phyloP scores from a whole-genome alignment of 1,140 invertebrate genomes.

The Ips nitidus region DNA sequence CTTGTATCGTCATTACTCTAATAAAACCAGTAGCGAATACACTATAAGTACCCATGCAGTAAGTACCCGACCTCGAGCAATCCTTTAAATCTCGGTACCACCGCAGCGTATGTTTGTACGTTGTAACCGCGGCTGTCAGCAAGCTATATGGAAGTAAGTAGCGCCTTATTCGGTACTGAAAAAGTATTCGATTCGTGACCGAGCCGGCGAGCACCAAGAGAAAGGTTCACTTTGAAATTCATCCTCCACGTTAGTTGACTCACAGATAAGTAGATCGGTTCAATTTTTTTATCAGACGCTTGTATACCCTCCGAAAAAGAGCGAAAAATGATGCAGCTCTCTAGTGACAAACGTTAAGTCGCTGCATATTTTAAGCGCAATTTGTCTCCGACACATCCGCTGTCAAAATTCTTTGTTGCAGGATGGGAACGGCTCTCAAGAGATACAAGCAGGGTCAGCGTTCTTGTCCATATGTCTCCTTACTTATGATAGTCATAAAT shows the following conservation, averaged over 20 bases:
- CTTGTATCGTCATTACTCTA: constrained; percentile 16
- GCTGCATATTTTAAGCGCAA: constrained; percentile 33
- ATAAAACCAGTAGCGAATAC: constrained; percentile 25
- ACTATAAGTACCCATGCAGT: constrained; percentile 24
- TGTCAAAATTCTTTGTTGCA: constrained; percentile 26
- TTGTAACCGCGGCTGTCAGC: constrained; percentile 29
- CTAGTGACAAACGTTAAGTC: constrained; percentile 12
- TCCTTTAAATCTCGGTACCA: constrained; percentile 24
- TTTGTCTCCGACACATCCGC: constrained; percentile 26
- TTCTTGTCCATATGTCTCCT: constrained; percentile 35
- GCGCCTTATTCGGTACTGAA: constrained; percentile 30
- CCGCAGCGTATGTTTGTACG: constrained; percentile 21
- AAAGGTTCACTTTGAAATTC: constrained; percentile 27
- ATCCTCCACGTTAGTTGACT: constrained; percentile 11
- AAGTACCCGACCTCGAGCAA: constrained; percentile 29
- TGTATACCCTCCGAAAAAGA: not conserved
- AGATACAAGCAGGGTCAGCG: constrained; percentile 28
- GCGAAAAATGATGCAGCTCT: not conserved
- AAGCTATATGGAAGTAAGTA: constrained; percentile 28
- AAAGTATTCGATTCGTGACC: constrained; percentile 21
- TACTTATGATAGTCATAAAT: constrained; percentile 41
- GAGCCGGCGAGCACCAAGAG: constrained; percentile 24
- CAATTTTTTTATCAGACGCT: not conserved
- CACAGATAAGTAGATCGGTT: constrained; percentile 4
- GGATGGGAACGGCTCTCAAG: constrained; percentile 30